Percentiles rank a stretch among this genome's conserved stretches.
phyloP scores from a whole-genome alignment of 2,888 invertebrate species.

The Mellilla xanthometata region DNA sequence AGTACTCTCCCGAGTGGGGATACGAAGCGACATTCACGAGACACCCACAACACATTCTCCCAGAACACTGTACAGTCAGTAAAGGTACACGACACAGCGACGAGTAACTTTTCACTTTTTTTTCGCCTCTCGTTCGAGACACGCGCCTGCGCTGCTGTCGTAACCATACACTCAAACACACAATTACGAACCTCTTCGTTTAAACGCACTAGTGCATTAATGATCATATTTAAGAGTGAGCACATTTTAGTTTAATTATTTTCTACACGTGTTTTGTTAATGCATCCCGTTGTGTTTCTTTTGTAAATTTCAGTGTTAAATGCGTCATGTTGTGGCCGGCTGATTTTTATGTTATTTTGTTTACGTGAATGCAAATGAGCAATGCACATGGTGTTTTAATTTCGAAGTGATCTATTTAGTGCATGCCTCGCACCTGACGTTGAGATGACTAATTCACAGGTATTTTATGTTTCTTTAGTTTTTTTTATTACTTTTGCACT shows the following conservation, averaged over 20 bases:
- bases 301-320: slow-evolving; percentile 76
- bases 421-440: slow-evolving; percentile 74
- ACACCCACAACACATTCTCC: too few species aligned
- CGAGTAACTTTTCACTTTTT: slow-evolving; percentile 75
- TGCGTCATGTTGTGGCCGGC: slow-evolving; percentile 74
- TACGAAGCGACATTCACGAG: too few species aligned
- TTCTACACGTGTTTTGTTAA: slow-evolving; percentile 49
- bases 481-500: slow-evolving; percentile 42
- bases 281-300: slow-evolving; percentile 67
- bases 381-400: slow-evolving; percentile 73
- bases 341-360: slow-evolving; percentile 68
- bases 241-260: slow-evolving; percentile 47
- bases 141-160: slow-evolving; percentile 58
- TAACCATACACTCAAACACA: slow-evolving; percentile 48
- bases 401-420: slow-evolving; percentile 73
- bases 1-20: too few species aligned
- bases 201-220: slow-evolving; percentile 49
- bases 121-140: slow-evolving; percentile 64
- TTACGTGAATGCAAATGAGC: slow-evolving; percentile 64
- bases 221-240: slow-evolving; percentile 33
- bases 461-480: slow-evolving; percentile 59
- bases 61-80: too few species aligned
- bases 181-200: slow-evolving; percentile 53
- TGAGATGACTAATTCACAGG: slow-evolving; percentile 85
- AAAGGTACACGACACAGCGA: slow-evolving; percentile 53